These are phyloP conservation scores for Ichneumoninae sp. DNA, from an alignment of 2,888 invertebrate genomes.

Conservation along the genomic window DNA sequence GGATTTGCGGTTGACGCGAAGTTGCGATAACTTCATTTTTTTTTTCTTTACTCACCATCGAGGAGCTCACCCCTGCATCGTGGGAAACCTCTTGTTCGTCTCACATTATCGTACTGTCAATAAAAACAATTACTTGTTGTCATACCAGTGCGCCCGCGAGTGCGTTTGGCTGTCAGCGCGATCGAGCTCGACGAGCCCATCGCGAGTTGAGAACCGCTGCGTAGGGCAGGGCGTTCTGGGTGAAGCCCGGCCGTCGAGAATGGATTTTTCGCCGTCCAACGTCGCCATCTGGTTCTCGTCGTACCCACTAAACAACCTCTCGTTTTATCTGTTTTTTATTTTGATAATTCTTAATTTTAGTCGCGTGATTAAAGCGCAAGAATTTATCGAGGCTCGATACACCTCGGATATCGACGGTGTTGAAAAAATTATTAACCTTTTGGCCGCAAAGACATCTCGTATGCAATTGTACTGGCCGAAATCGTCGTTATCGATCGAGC, in stretches of 20 bases:
- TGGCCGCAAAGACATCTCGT: too few relatives aligned
- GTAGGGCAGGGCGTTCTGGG: constrained; percentile 33
- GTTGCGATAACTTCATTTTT: background rate
- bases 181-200: constrained; percentile 42
- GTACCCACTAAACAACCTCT: constrained; percentile 11
- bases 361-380: background rate
- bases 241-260: constrained; percentile 33
- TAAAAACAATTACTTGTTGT: constrained; percentile 80
- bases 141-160: constrained; percentile 72
- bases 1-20: background rate
- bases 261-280: constrained; percentile 40
- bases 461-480: too few relatives aligned
- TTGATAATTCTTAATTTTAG: background rate
- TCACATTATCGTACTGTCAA: constrained; percentile 77
- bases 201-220: constrained; percentile 54
- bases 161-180: constrained; percentile 37
- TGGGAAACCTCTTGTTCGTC: constrained; percentile 65
- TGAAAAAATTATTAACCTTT: too few relatives aligned
- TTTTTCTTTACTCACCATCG: constrained; percentile 67
- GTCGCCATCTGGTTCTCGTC: constrained; percentile 53
- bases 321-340: background rate
- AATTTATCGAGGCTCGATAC: background rate
- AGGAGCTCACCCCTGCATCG: constrained; percentile 70
- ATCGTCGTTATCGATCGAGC: too few relatives aligned
- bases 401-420: background rate